Conservation (phyloP, 2,888 invertebrate species). For the Papilio demoleus region DNA sequence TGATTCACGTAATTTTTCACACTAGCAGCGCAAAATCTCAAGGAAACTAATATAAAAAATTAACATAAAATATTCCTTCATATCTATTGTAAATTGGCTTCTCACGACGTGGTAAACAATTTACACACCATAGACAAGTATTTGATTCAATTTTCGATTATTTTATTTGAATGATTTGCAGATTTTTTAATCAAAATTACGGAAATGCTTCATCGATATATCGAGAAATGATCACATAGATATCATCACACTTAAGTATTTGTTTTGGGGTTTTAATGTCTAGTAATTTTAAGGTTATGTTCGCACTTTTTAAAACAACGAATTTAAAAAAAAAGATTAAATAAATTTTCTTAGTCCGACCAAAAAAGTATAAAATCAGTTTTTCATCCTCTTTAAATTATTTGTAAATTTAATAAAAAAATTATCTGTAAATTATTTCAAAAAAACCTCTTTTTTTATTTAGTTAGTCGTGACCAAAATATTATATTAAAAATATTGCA, state of each 20-base stretch:
- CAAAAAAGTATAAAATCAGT: too few relatives aligned
- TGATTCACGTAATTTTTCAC: conserved; percentile 8
- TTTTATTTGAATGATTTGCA: background rate
- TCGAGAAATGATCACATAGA: background rate
- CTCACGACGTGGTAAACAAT: conserved; percentile 5
- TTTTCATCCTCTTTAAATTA: too few relatives aligned
- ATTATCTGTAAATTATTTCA: background rate
- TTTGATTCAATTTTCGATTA: background rate
- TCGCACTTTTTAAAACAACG: background rate
- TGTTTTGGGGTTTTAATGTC: background rate
- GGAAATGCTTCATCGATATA: background rate
- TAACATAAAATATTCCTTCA: background rate
- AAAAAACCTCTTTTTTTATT: background rate
- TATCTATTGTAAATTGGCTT: conserved; percentile 2
- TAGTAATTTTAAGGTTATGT: background rate
- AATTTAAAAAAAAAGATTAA: background rate
- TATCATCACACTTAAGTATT: background rate
- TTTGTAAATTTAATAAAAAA: too few relatives aligned
- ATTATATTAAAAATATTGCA: background rate
- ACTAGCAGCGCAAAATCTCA: background rate
- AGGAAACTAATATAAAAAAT: too few relatives aligned
- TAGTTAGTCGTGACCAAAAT: background rate
- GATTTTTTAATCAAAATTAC: background rate
- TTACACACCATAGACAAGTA: background rate
- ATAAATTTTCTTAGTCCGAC: background rate